phyloP scores from a whole-genome alignment of 64 coral and sea anemone species.

The Pocillopora verrucosa region DNA sequence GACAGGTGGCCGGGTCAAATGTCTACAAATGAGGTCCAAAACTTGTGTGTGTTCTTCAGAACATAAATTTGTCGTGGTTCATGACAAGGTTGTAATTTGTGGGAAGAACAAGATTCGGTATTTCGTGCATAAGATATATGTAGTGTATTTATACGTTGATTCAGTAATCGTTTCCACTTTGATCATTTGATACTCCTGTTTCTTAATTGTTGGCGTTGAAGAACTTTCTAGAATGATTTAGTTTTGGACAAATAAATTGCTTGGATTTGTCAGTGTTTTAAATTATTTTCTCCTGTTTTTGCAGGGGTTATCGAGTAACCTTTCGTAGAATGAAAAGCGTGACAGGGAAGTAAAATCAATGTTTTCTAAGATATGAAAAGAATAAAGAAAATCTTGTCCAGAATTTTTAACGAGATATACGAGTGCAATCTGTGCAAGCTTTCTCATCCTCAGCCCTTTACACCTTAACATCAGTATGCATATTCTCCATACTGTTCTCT shows the following conservation, averaged over 20 bases:
- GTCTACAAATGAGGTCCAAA: slow-evolving; percentile 56
- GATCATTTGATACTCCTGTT: no score
- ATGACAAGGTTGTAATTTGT: not conserved
- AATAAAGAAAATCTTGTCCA: no score
- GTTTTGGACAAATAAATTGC: slow-evolving; percentile 32
- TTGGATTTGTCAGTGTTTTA: not conserved
- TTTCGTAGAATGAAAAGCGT: no score
- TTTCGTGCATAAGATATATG: not conserved
- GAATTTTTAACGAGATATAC: no score
- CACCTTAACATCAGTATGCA: no score
- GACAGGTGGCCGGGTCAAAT: slow-evolving; percentile 56
- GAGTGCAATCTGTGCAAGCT: no score
- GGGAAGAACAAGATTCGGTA: not conserved
- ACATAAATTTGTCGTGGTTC: not conserved
- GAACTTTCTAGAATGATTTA: not conserved
- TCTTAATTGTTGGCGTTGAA: not conserved
- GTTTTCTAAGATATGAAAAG: no score
- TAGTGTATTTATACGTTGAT: not conserved
- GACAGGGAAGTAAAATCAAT: no score
- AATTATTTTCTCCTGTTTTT: not conserved
- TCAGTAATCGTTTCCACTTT: not conserved
- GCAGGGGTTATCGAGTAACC: not conserved
- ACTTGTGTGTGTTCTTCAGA: not conserved
- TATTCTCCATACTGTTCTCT: no score
- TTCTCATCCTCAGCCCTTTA: no score